phyloP scores from a whole-genome alignment of 2,113 vertebrate genomes.

The Lasiurus borealis region DNA sequence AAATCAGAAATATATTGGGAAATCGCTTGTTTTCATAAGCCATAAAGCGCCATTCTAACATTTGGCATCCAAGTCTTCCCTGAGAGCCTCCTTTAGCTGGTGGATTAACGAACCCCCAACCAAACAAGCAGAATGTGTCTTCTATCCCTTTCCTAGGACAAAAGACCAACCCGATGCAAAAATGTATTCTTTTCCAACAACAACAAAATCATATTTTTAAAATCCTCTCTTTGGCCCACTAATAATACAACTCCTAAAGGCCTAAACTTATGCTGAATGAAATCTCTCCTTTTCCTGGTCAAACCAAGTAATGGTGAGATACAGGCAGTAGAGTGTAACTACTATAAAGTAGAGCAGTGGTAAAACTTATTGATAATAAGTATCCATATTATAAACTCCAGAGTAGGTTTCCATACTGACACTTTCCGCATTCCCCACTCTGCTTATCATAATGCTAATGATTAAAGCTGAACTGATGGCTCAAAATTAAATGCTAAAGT shows the following conservation, averaged over 20 bases:
- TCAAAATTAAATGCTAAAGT: neutral
- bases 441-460: neutral
- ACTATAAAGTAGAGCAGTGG: neutral
- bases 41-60: neutral
- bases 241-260: neutral
- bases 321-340: neutral
- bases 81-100: neutral
- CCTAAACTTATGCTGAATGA: neutral
- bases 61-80: neutral
- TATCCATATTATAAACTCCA: conserved; percentile 1
- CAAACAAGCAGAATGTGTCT: neutral
- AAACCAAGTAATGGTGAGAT: neutral
- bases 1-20: conserved; percentile 27
- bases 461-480: neutral
- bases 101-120: neutral
- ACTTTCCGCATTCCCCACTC: neutral
- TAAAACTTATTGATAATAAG: neutral
- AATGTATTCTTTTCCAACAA: neutral
- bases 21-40: neutral
- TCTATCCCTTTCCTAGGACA: neutral
- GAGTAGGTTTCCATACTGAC: neutral
- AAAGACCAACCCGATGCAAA: neutral
- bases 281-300: neutral
- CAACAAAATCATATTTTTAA: neutral
- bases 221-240: neutral